Base-by-base conservation (phyloP, 2,113 vertebrate genomes). In the Rhinoptilus africanus region DNA sequence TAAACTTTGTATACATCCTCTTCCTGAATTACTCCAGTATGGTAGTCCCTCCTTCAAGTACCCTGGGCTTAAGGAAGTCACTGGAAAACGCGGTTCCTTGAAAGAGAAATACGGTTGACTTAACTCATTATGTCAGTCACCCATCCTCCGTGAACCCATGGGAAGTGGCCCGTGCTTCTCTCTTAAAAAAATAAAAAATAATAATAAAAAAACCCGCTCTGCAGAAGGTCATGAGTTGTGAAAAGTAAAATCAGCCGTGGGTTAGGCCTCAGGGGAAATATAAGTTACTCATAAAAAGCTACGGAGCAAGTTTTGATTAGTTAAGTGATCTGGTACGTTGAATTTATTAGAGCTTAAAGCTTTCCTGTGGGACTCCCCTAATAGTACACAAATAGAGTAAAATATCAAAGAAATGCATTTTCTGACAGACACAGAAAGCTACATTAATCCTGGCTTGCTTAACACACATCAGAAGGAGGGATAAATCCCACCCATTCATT, bases 261-360 rank as follows among this genome's bases (percentile, higher is more conserved):
- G 10, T 85, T 95, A 72, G 85, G 57, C 91, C 94, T 89, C 24
- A 0, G 14, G 82, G 78, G 85, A 93, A 96, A 85, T 90, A 41
- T 50, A 86, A 95, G 45, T 95, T 92, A 48, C 74, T 85, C 78
- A 95, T 97, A 96, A 96, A 93, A 96, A 96, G 66, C 95, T 93
- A 66, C 12, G 24, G 86, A 97, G 72, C 88, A 88, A 93, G 92
- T 59, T 97, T 96, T 92, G 63, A 88, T 88, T 93, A 90, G 89
- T 95, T 91, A 86, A 95, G 79, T 93, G 80, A 93, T 97, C 85
- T 93, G 89, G 95, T 96, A 89, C 76, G 50, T 50, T 85, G 91
- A 87, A 91, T 92, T 94, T 96, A 96, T 94, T 95, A 89, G 84
- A 93, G 64, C 57, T 92, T 91, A 85, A 95, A 63, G 78, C 69